Evolutionary conservation across 2,113 vertebrate species (phyloP), one percentile per base, ranked within the genome.

Genomic region (Elephas maximus): DNA sequence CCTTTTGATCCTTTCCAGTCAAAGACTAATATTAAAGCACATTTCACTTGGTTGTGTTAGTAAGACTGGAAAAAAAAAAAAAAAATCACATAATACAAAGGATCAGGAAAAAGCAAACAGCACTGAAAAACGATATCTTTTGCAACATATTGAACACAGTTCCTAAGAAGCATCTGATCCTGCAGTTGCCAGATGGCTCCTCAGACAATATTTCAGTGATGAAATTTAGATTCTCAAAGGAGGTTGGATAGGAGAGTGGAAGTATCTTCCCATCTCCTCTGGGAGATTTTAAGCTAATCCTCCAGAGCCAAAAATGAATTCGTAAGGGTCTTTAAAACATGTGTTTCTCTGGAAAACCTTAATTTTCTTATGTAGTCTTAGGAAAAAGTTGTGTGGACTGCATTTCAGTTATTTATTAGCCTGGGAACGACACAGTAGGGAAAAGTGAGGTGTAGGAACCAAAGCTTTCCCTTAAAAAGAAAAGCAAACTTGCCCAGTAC

Each of bases 1-100:
- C n/a, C 63, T 97, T 98, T 98, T 98, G 96, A 98, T 98, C 82
- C 44, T 98, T 97, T 81, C 80, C 57, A 92, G 71, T 94, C 74
- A 95, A 98, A 97, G 93, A 69, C 28, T 86, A 79, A 97, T 93
- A 93, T 53, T 97, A 97, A 97, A 98, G 78, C 89, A 80, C 45
- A 84, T 96, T 98, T 96, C 62, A 69, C 8, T 97, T 96, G 84
- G 48, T 60, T 97, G 6, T 81, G 24, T 18, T 85, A 17, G 8
- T 74, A 89, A 94, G 81, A 96, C 77, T 33, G 45, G 41, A 6
- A 44, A 80, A 71, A 79, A 57, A 60, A 37, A 74, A 88, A 44
- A 92, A 5, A 65, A 41, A 69, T 21, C 83, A 73, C 9, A 37
- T 8, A 44, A 67, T 37, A 33, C 12, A n/a, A 26, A 81, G 80